Evolutionary conservation across 2,888 invertebrate genomes (phyloP).

Genomic region (Gymnoscelis rufifasciata): DNA sequence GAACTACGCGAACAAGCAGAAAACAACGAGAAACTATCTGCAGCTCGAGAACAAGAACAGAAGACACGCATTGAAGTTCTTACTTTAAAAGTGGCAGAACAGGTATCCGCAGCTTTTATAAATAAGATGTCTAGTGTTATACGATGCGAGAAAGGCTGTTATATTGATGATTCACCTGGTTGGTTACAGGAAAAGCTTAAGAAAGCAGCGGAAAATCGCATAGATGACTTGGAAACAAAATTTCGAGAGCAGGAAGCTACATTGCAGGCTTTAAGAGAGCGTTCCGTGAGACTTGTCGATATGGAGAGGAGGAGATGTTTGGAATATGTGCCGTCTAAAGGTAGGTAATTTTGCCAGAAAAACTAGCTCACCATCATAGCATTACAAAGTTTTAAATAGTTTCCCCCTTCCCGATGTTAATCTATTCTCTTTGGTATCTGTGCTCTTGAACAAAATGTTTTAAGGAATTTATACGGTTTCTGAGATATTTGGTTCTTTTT

Average conservation of each 20-base stretch:
- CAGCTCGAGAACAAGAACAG: slow-evolving; percentile 39
- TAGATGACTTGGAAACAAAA: slow-evolving; percentile 43
- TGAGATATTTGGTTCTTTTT: no score
- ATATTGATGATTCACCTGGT: no score
- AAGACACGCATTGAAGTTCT: slow-evolving; percentile 44
- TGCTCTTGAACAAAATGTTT: no score
- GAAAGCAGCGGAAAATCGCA: slow-evolving; percentile 36
- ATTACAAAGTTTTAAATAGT: no score
- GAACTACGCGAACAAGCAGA: slow-evolving; percentile 58
- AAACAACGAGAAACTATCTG: slow-evolving; percentile 40
- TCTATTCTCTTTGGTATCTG: no score
- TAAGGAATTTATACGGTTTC: no score
- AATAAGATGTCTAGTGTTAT: no score
- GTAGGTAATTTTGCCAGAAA: slow-evolving; percentile 36
- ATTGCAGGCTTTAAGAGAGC: slow-evolving; percentile 45
- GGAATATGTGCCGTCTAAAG: slow-evolving; percentile 61
- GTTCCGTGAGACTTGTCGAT: slow-evolving; percentile 53
- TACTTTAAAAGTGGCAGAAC: slow-evolving; percentile 59
- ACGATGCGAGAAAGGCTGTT: no score
- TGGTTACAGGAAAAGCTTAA: slow-evolving; percentile 47
- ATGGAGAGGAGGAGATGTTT: slow-evolving; percentile 52
- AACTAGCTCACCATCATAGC: no score
- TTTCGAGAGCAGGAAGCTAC: slow-evolving; percentile 52
- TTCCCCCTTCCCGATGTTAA: no score
- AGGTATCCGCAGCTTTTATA: no score